Base-by-base conservation (phyloP, 2,888 invertebrate species). In the Nymphalis c-album region DNA sequence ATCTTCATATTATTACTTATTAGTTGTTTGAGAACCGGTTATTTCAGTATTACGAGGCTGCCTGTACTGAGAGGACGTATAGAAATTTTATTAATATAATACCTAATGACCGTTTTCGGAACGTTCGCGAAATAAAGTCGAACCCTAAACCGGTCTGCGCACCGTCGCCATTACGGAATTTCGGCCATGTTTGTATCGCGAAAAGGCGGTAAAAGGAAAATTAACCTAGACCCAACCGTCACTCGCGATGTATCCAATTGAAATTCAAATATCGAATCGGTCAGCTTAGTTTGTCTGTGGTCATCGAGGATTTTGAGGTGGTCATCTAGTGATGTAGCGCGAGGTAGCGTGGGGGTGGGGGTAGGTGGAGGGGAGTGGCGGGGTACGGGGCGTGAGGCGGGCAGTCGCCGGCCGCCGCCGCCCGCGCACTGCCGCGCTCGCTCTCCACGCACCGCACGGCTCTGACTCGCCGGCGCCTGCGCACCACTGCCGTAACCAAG, bases 111-210 rank as follows among this genome's bases (percentile, higher is more conserved):
- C 67, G 77, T 78, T 80, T 78, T 80, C 76, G 79, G 78, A 78
- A 76, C 73, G 74, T 78, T 86, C 83, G 86, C 85, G 77, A 86
- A 87, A 84, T 82, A 77, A 78, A 73, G 68, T 72, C 79, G 76
- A 78, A 76, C 77, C 78, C 74, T 74, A 83, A 87, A 88, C 89
- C 88, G 86, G 89, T 87, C 62, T 82, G 71, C 73, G 81, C 85
- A 69, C 67, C 68, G 58, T 62, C 81, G 85, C 87, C 88, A 88
- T 88, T 81, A 85, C 82, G 80, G 82, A 85, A 86, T 85, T 90
- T 90, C 90, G 88, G 88, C 89, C 89, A 89, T 90, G 82, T 88
- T 88, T 83, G 85, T 84, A 83, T 81, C 81, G 77, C 76, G 85
- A 86, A 87, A 88, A 85, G 84, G 84, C 85, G 83, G 85, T 80